phyloP scores from a whole-genome alignment of 53 echinoderm and acorn worm species.

The Temnopleurus reevesii region DNA sequence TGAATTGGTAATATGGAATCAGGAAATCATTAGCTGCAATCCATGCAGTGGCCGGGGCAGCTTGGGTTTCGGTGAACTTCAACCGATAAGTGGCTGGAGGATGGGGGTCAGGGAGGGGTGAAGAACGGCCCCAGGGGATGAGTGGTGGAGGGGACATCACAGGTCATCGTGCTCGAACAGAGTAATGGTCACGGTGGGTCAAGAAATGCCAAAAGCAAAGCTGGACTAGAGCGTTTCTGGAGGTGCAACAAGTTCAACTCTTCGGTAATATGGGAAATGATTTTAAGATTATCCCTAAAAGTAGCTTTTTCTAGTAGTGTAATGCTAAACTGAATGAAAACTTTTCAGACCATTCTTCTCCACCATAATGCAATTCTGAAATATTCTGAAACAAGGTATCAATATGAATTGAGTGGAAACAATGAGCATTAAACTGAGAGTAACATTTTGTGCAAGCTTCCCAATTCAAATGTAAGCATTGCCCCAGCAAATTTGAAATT shows the following conservation, averaged over 20 bases:
- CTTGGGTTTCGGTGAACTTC: constrained; percentile 35
- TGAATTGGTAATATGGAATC: constrained; percentile 45
- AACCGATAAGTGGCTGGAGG: constrained; percentile 37
- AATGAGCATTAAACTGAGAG: too few relatives aligned
- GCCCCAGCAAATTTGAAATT: not conserved
- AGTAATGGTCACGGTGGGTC: not conserved
- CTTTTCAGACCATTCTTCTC: too few relatives aligned
- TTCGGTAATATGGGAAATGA: not conserved
- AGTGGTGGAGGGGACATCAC: not conserved
- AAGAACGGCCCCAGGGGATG: constrained; percentile 26
- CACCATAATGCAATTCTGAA: too few relatives aligned
- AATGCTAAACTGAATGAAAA: too few relatives aligned
- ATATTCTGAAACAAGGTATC: too few relatives aligned
- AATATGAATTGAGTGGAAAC: too few relatives aligned
- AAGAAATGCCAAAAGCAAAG: not conserved
- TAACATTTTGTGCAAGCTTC: too few relatives aligned
- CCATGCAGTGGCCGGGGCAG: constrained; percentile 46
- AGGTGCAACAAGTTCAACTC: not conserved
- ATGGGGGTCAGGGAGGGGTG: constrained; percentile 51
- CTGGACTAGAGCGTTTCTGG: not conserved
- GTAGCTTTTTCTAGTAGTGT: too few relatives aligned
- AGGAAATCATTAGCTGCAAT: constrained; percentile 35
- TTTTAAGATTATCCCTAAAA: not conserved
- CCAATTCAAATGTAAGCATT: too few relatives aligned
- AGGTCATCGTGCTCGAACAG: not conserved